Percentiles rank a stretch among this genome's conserved stretches.
These are phyloP conservation scores for Melieria picta DNA, from an alignment of 2,888 invertebrate species.

Conservation along the genomic window DNA sequence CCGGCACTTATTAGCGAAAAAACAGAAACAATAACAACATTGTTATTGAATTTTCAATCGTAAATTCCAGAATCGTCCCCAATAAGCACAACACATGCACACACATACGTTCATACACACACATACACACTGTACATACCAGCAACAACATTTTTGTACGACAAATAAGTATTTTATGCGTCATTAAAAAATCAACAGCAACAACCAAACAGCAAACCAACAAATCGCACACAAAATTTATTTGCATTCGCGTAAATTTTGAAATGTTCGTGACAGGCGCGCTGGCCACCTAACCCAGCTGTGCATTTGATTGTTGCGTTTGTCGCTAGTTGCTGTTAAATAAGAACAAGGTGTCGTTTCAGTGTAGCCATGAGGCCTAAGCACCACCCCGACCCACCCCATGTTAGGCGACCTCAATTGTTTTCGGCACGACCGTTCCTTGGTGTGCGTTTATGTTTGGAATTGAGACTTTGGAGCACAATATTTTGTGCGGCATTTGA, in stretches of 20 bases:
- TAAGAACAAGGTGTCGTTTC: slow-evolving; percentile 36
- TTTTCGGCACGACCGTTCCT: background rate
- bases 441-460: background rate
- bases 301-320: slow-evolving; percentile 13
- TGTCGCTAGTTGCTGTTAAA: slow-evolving; percentile 22
- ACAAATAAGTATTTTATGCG: slow-evolving; percentile 29
- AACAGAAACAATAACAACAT: too few species aligned
- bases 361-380: background rate
- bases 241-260: slow-evolving; percentile 29
- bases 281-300: background rate
- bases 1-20: too few species aligned
- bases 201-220: slow-evolving; percentile 7
- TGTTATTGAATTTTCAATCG: too few species aligned
- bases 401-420: too few species aligned
- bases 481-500: background rate
- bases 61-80: background rate
- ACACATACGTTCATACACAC: background rate
- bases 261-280: slow-evolving; percentile 35
- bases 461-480: too few species aligned
- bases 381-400: too few species aligned
- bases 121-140: background rate
- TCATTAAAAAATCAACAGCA: slow-evolving; percentile 16
- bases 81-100: background rate
- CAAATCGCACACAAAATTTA: slow-evolving; percentile 16
- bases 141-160: background rate